A percentile compares a stretch with the other conserved stretches of the same genome.
Conservation (phyloP, 2,888 invertebrate genomes). For the Ichneumon xanthorius region DNA sequence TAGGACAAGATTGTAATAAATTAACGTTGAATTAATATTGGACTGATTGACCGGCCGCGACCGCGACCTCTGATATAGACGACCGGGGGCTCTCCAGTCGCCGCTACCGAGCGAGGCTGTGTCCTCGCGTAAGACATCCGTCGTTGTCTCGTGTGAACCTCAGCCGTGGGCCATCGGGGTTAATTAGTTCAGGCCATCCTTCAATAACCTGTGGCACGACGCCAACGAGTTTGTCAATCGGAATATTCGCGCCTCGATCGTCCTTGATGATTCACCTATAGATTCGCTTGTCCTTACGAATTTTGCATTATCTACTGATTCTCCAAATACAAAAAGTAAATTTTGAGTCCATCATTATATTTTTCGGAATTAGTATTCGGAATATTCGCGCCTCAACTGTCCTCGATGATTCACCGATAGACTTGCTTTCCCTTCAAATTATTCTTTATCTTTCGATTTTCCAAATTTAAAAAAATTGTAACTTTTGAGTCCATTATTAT, state of each 20-base stretch:
- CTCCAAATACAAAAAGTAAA: background rate
- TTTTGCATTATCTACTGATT: background rate
- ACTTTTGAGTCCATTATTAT: too few species aligned
- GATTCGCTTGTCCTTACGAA: background rate
- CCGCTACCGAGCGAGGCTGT: slow-evolving; percentile 28
- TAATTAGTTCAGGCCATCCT: slow-evolving; percentile 77
- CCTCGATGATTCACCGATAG: background rate
- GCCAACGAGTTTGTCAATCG: slow-evolving; percentile 9
- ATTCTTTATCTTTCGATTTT: too few species aligned
- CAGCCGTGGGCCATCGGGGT: slow-evolving; percentile 75
- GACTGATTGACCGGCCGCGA: slow-evolving; percentile 78
- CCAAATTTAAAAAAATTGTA: too few species aligned
- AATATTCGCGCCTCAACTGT: background rate
- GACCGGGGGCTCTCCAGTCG: slow-evolving; percentile 41
- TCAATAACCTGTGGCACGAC: slow-evolving; percentile 35
- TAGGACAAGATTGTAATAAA: slow-evolving; percentile 81
- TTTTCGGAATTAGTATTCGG: background rate
- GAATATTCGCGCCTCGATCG: background rate
- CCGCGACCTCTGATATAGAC: slow-evolving; percentile 76
- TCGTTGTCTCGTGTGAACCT: slow-evolving; percentile 77
- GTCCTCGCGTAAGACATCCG: slow-evolving; percentile 10
- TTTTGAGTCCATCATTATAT: too few species aligned
- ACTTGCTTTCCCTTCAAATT: background rate
- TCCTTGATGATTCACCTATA: background rate
- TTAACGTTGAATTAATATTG: slow-evolving; percentile 82